These are phyloP conservation scores for Cisticola juncidis DNA, from an alignment of 2,113 vertebrate species.

Conservation along the genomic window DNA sequence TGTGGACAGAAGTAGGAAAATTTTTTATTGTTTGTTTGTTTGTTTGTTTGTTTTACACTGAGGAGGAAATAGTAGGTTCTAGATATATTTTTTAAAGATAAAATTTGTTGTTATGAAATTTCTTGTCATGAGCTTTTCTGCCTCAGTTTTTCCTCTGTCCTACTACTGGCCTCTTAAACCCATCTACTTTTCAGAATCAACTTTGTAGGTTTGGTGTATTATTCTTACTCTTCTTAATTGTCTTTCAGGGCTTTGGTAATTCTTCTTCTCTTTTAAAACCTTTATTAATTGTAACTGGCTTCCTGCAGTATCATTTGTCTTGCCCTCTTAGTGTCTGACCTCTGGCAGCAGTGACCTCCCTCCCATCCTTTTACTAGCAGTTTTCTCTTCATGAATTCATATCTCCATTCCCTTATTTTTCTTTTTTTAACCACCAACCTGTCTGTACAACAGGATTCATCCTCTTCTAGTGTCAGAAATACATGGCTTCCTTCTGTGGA, in stretches of 20 bases:
- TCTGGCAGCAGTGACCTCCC: background rate
- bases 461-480: background rate
- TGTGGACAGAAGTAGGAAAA: background rate
- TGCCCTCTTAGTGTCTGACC: background rate
- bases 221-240: background rate
- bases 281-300: background rate
- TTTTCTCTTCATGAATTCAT: background rate
- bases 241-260: background rate
- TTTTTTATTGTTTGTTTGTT: background rate
- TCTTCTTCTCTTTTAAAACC: background rate
- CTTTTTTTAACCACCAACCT: background rate
- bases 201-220: background rate
- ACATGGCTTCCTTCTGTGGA: background rate
- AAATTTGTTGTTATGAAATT: background rate
- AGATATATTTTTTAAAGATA: background rate
- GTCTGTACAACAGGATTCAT: background rate
- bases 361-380: background rate
- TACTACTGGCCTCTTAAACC: background rate
- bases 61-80: background rate
- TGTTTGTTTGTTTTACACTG: background rate
- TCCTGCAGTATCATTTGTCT: background rate
- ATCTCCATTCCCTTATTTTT: background rate
- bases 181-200: background rate
- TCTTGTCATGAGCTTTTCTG: background rate
- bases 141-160: background rate